A percentile compares a stretch with the other conserved stretches of the same genome.
Evolutionary conservation across 2,888 invertebrate genomes (phyloP).

Genomic region (Troides oblongomaculatus): DNA sequence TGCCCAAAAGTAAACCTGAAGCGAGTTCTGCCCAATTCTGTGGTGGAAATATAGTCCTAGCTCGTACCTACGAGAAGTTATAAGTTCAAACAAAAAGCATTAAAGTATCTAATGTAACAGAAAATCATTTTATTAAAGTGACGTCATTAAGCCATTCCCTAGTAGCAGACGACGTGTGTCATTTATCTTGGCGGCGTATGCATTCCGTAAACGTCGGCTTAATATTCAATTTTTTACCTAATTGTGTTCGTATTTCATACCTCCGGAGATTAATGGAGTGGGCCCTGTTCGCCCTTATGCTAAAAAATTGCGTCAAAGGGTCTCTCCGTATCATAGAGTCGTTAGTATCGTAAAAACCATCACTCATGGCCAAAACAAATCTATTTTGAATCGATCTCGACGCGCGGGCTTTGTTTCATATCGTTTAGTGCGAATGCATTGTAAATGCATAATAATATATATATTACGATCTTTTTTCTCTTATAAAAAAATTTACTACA

Average conservation of each 20-base stretch:
- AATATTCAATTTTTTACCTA: conserved; percentile 61
- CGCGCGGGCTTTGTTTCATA: conserved; percentile 41
- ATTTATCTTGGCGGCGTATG: conserved; percentile 44
- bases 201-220: conserved; percentile 46
- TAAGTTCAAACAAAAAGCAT: not conserved
- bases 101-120: not conserved
- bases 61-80: too few relatives aligned
- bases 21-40: too few relatives aligned
- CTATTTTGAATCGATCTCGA: conserved; percentile 46
- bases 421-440: conserved; percentile 30
- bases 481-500: not conserved
- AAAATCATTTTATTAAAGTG: not conserved
- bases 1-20: too few relatives aligned
- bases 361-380: conserved; percentile 66
- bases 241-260: conserved; percentile 47
- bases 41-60: too few relatives aligned
- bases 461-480: not conserved
- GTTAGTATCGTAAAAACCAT: conserved; percentile 60
- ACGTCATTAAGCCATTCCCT: conserved; percentile 25
- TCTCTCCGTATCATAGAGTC: conserved; percentile 60
- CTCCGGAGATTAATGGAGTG: conserved; percentile 61
- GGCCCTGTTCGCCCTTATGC: conserved; percentile 54
- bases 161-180: conserved; percentile 33
- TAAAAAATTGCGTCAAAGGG: conserved; percentile 67
- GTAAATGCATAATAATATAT: not conserved